Base-by-base conservation (phyloP, 2,888 invertebrate genomes). In the Heliconius ismenius region DNA sequence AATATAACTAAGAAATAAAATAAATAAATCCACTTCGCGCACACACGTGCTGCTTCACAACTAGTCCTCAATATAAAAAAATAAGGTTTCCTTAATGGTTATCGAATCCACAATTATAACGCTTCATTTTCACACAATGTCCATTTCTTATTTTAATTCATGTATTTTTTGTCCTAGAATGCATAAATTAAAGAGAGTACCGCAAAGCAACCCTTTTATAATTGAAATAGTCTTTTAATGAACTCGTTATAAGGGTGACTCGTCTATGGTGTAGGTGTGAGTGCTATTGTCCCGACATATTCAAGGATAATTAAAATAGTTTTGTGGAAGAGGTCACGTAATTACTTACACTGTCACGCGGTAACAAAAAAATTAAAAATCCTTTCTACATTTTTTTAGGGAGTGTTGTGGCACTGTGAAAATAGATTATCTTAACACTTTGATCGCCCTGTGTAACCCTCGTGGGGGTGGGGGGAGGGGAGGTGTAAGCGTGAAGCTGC, bases 141-240 rank as follows among this genome's bases (percentile, higher is more conserved):
- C 32, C 0, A 32, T 32, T 32, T 32, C 32, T 32, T 32, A 7
- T 32, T 32, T 4, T 60, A 11, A n/a, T 60, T 11, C n/a, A 60
- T 60, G 6, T 65, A 65, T n/a, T 28, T 72, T 72, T 58, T 72
- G 58, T 4, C 6, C 18, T 6, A 13, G 39, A 26, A 62, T 26
- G 2, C 39, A 60, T 62, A 39, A 73, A 39, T 62, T 39, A 62
- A 60, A 62, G 18, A 24, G 11, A 39, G 26, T 24, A 26, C 24
- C 36, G 62, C 24, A 73, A 62, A 36, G 36, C 21, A 28, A 73
- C 73, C 73, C 73, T 49, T 62, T 73, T 73, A 21, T 73, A 64
- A 73, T 43, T 63, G 24, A 73, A 73, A 73, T 64, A 73, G 73
- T 28, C 9, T 64, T 73, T 73, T 64, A 73, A 73, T 63, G 63